Percentiles rank a stretch among this genome's conserved stretches.
Conservation (phyloP, 2,113 vertebrate species). For the Prunella fulvescens region DNA sequence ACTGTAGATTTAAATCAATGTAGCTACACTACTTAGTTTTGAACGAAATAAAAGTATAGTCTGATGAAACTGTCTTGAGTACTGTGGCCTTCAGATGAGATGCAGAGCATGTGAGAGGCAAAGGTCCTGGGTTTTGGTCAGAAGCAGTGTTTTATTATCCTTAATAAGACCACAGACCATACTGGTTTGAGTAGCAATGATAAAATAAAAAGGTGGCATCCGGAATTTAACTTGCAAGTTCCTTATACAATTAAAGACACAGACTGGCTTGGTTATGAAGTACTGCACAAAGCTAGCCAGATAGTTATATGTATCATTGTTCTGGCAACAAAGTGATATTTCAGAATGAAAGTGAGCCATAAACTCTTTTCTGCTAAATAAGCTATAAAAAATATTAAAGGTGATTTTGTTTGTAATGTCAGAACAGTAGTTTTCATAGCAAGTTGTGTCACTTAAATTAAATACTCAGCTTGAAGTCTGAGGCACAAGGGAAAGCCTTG, state of each 20-base stretch:
- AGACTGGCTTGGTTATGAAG: neutral
- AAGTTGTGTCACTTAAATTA: neutral
- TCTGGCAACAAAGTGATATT: neutral
- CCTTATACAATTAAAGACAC: neutral
- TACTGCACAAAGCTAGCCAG: neutral
- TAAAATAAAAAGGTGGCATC: neutral
- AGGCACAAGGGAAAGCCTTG: neutral
- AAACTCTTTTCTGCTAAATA: neutral
- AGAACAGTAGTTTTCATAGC: neutral
- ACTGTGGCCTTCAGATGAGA: neutral
- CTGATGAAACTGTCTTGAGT: neutral
- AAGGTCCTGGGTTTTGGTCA: neutral
- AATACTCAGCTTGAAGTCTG: neutral
- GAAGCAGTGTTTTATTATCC: neutral
- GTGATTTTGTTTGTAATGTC: neutral
- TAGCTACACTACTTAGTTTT: neutral
- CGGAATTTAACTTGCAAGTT: neutral
- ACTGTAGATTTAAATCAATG: neutral
- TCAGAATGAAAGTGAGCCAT: neutral
- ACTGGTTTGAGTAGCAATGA: accelerated
- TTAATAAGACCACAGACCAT: neutral
- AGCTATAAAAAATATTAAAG: neutral
- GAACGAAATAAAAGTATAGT: neutral
- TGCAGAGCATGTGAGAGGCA: neutral
- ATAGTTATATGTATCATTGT: neutral